Percentiles rank a stretch among this genome's conserved stretches.
Conservation (phyloP, 1,140 invertebrate species). For the Wasmannia auropunctata region DNA sequence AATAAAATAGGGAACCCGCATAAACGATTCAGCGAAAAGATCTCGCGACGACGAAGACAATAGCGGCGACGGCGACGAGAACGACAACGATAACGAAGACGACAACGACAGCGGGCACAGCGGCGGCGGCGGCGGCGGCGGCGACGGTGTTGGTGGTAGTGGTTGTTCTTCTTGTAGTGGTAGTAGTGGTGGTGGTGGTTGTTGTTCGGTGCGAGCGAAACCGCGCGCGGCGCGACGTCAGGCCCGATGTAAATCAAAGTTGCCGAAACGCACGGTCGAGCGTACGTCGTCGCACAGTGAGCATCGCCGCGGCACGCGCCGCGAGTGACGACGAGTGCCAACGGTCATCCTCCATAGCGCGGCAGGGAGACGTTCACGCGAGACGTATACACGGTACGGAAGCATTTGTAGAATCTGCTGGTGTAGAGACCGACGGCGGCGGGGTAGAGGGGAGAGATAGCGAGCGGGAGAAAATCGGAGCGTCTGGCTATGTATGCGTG, state of each 20-base stretch:
- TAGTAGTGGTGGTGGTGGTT: constrained; percentile 33
- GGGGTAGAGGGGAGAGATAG: constrained; percentile 45
- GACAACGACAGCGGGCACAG: background rate
- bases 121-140: background rate
- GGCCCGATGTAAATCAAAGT: constrained; percentile 70
- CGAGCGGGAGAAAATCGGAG: constrained; percentile 4
- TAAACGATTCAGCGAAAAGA: constrained; percentile 24
- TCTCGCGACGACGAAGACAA: background rate
- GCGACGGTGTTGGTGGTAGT: background rate
- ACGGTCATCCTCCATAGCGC: constrained; percentile 73
- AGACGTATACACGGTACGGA: constrained; percentile 78
- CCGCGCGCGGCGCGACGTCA: constrained; percentile 61
- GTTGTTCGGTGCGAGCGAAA: constrained; percentile 59
- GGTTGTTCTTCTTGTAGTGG: constrained; percentile 12
- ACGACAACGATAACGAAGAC: background rate
- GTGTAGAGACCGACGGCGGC: constrained; percentile 16
- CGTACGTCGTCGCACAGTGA: constrained; percentile 54
- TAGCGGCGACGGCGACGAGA: background rate
- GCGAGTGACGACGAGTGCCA: constrained; percentile 73
- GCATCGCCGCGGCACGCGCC: constrained; percentile 53
- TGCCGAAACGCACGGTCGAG: constrained; percentile 45
- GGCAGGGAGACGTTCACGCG: constrained; percentile 72
- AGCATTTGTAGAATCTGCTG: constrained; percentile 65
- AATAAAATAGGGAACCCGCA: constrained; percentile 6
- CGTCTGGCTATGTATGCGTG: background rate